phyloP scores from a whole-genome alignment of 35 echinoderm and acorn worm genomes.

The Strongylocentrotus purpuratus region DNA sequence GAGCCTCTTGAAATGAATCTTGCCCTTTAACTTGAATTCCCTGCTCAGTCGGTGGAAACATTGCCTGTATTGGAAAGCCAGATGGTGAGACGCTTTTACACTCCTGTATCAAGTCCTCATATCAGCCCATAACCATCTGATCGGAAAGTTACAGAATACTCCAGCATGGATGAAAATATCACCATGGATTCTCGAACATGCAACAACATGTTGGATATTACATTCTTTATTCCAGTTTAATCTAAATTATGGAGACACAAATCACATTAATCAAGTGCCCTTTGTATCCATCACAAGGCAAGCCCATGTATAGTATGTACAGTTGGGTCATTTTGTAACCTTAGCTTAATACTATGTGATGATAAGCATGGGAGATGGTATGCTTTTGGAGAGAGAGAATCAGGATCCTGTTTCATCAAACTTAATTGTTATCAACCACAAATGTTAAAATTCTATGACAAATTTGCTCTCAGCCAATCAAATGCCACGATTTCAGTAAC shows the following conservation, averaged over 20 bases:
- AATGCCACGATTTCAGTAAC: no score
- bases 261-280: neutral
- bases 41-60: neutral
- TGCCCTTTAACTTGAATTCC: constrained; percentile 17
- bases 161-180: neutral
- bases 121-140: constrained; percentile 5
- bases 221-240: neutral
- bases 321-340: no score
- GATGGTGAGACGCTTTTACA: neutral
- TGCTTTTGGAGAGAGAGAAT: no score
- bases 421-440: no score
- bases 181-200: neutral
- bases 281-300: no score
- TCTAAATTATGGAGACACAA: neutral
- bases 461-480: no score
- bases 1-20: neutral
- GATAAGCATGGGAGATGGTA: neutral
- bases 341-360: neutral
- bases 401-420: no score
- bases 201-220: neutral
- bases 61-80: neutral
- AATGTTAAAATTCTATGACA: no score
- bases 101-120: neutral
- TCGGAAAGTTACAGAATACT: neutral
- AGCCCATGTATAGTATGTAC: no score